Conservation (phyloP, 2,797 vertebrate genomes). For the Smutsia gigantea region DNA sequence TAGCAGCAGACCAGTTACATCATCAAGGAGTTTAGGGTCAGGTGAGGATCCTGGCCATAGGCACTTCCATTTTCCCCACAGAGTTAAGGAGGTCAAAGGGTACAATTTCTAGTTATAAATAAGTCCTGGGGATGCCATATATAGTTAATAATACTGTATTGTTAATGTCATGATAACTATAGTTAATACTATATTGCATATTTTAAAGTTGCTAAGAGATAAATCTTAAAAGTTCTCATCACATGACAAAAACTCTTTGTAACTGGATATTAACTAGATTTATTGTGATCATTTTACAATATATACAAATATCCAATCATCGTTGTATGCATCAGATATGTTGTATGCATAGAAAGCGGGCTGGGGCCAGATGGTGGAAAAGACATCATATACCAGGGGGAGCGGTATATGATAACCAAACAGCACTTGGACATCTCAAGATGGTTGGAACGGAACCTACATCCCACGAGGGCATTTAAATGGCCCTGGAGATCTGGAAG, state of each 20-base stretch:
- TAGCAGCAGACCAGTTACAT: too few relatives aligned
- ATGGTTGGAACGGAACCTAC: not conserved
- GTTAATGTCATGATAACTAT: not conserved
- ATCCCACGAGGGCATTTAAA: not conserved
- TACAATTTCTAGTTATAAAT: not conserved
- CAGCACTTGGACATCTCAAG: not conserved
- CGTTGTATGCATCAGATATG: not conserved
- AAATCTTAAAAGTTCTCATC: constrained; percentile 15
- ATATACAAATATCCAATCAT: not conserved
- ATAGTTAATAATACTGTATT: not conserved
- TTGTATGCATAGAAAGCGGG: not conserved
- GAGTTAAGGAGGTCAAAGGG: not conserved
- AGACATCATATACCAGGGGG: not conserved
- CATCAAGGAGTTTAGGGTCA: too few relatives aligned
- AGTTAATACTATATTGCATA: not conserved
- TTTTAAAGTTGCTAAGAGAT: not conserved
- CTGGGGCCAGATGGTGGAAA: not conserved
- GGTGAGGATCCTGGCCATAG: too few relatives aligned
- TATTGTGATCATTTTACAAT: not conserved
- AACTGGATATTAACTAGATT: not conserved
- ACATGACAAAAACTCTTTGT: not conserved
- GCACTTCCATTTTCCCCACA: too few relatives aligned
- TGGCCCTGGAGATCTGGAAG: not conserved
- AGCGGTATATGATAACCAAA: not conserved
- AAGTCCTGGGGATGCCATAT: not conserved